phyloP scores from a whole-genome alignment of 2,797 vertebrate species.

The Trachurus trachurus region DNA sequence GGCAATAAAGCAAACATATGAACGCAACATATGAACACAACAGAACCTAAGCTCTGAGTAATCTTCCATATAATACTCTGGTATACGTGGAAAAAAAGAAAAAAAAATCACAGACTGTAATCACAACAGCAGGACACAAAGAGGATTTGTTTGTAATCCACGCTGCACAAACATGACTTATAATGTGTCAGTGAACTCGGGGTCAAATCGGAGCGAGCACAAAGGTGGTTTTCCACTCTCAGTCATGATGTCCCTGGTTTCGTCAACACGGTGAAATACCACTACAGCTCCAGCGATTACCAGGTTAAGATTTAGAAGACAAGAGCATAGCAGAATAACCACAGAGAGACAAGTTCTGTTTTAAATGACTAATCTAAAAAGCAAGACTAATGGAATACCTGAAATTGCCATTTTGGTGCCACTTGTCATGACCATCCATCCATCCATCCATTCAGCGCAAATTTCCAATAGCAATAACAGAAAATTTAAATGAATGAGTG shows the following conservation, averaged over 20 bases:
- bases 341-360: not conserved
- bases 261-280: conserved; percentile 31
- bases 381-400: not conserved
- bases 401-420: not conserved
- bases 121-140: too few relatives aligned
- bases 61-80: not conserved
- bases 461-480: too few relatives aligned
- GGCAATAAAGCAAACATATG: not conserved
- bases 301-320: not conserved
- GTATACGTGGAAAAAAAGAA: not conserved
- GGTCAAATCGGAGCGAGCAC: conserved; percentile 26
- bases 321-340: not conserved
- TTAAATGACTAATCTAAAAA: not conserved
- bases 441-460: too few relatives aligned
- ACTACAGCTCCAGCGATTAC: not conserved
- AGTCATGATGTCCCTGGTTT: conserved; percentile 37
- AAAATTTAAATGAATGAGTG: too few relatives aligned
- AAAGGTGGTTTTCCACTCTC: conserved; percentile 27
- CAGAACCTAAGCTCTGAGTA: not conserved
- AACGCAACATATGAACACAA: not conserved
- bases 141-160: conserved; percentile 29
- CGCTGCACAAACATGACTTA: conserved; percentile 53
- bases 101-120: too few relatives aligned
- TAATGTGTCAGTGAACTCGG: conserved; percentile 46
- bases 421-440: too few relatives aligned